These are phyloP conservation scores for Champsocephalus gunnari DNA, from an alignment of 2,797 vertebrate species.

Conservation along the genomic window DNA sequence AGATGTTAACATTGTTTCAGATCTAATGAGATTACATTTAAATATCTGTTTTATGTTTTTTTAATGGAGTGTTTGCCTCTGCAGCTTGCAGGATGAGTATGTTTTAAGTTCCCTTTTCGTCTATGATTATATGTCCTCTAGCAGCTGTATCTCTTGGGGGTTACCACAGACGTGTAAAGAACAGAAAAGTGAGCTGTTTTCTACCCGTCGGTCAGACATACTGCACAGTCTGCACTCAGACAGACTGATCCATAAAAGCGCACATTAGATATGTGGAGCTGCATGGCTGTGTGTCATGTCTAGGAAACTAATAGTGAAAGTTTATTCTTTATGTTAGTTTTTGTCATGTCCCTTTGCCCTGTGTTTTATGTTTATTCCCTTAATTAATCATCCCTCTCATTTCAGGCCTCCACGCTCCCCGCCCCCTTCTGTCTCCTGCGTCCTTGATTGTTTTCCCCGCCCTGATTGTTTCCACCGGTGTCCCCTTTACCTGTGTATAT, in stretches of 20 bases:
- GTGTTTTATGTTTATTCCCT: too few species aligned
- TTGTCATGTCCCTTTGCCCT: too few species aligned
- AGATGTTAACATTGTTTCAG: background rate
- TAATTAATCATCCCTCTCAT: too few species aligned
- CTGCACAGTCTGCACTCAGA: conserved; percentile 6
- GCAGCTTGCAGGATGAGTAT: background rate
- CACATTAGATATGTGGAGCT: conserved; percentile 6
- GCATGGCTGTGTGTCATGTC: conserved; percentile 4
- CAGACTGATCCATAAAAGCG: conserved; percentile 12
- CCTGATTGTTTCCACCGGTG: too few species aligned
- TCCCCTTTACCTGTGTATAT: too few species aligned
- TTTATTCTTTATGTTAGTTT: too few species aligned
- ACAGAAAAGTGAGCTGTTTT: conserved; percentile 15
- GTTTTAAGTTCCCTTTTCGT: background rate
- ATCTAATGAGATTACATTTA: background rate
- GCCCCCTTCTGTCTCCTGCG: too few species aligned
- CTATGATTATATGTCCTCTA: background rate
- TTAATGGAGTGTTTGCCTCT: background rate
- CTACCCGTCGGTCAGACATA: conserved; percentile 4
- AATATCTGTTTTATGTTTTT: conserved; percentile 2
- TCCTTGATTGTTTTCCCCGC: too few species aligned
- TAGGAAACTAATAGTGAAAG: too few species aligned
- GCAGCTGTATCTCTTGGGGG: conserved; percentile 1
- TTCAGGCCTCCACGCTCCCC: too few species aligned
- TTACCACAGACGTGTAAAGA: conserved; percentile 19